These are phyloP conservation scores for Rhagoletis pomonella DNA, from an alignment of 1,140 invertebrate genomes.

Conservation along the genomic window DNA sequence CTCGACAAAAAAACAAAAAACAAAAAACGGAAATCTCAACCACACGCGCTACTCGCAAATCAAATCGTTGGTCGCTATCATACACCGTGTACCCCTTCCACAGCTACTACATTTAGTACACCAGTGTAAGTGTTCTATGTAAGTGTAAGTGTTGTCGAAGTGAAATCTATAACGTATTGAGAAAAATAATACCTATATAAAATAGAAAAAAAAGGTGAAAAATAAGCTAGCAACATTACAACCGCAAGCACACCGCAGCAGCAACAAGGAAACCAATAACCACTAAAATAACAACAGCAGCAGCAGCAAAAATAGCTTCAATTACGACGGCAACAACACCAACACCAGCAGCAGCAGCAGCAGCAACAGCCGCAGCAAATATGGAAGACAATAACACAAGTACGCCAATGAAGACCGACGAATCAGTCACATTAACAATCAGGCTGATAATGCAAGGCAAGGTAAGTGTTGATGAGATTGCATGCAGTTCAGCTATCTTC, in stretches of 20 bases:
- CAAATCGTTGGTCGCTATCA: too few relatives aligned
- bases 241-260: constrained; percentile 34
- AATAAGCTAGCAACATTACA: constrained; percentile 40
- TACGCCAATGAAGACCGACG: constrained; percentile 80
- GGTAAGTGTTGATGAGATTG: constrained; percentile 81
- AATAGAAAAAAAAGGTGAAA: constrained; percentile 20
- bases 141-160: constrained; percentile 2
- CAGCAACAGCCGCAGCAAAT: constrained; percentile 60
- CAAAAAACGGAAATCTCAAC: constrained; percentile 21
- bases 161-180: not conserved
- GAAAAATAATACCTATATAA: too few relatives aligned
- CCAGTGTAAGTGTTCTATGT: too few relatives aligned
- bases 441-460: constrained; percentile 99
- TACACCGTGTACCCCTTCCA: too few relatives aligned
- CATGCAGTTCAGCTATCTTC: too few relatives aligned
- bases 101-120: not conserved
- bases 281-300: not conserved
- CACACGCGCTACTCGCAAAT: not conserved
- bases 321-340: too few relatives aligned
- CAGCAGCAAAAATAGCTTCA: too few relatives aligned
- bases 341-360: too few relatives aligned
- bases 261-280: constrained; percentile 5
- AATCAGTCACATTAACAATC: constrained; percentile 95
- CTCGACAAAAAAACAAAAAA: too few relatives aligned
- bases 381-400: constrained; percentile 74